A percentile compares a stretch with the other conserved stretches of the same genome.
Conservation (phyloP, 2,113 vertebrate species). For the Gallinago paraguaiae region DNA sequence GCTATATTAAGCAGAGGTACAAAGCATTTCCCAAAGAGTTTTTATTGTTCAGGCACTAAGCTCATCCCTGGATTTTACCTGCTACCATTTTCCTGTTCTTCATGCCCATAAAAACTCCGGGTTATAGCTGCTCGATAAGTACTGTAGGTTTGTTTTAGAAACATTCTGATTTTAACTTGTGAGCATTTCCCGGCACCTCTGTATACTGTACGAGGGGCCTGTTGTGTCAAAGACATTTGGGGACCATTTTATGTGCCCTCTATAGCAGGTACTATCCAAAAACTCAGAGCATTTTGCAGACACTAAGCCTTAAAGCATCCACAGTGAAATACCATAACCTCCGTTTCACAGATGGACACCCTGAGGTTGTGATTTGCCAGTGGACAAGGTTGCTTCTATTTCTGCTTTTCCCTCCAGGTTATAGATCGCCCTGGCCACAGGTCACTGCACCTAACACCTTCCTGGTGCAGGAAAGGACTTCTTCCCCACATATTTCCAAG, state of each 20-base stretch:
- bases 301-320: background rate
- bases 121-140: background rate
- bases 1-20: background rate
- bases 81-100: background rate
- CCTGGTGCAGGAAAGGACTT: background rate
- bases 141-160: background rate
- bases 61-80: background rate
- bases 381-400: background rate
- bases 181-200: background rate
- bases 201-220: background rate
- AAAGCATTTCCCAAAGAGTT: background rate
- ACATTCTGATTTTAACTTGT: background rate
- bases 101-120: background rate
- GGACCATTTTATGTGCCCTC: background rate
- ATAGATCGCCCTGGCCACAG: background rate
- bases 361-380: background rate
- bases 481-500: background rate
- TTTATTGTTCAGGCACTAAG: background rate
- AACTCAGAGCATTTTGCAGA: background rate
- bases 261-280: background rate
- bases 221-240: background rate
- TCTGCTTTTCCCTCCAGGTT: background rate
- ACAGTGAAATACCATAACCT: background rate
- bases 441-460: background rate
- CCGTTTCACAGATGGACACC: background rate